Percentiles rank a stretch among this genome's conserved stretches.
Evolutionary conservation across 2,797 vertebrate species (phyloP).

Genomic region (Sylvilagus floridanus): DNA sequence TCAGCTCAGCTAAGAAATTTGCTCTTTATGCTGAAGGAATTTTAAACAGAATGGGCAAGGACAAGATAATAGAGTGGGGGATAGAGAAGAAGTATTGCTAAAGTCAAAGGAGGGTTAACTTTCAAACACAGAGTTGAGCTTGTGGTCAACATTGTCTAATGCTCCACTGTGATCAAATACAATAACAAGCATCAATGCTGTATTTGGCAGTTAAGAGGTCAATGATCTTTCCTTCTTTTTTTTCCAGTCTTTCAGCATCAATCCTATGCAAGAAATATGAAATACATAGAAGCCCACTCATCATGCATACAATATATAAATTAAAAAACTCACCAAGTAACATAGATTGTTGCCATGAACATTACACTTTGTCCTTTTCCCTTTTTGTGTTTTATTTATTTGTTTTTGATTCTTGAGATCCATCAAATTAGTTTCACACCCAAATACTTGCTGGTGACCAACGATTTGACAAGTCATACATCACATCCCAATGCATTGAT

Average conservation of each 20-base stretch:
- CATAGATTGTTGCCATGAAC: background rate
- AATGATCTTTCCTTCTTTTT: background rate
- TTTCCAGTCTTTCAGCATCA: background rate
- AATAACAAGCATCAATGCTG: background rate
- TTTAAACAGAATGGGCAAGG: background rate
- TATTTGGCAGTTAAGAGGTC: background rate
- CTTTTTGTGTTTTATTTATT: background rate
- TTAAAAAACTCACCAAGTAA: background rate
- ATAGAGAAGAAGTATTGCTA: background rate
- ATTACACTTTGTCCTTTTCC: background rate
- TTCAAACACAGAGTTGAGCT: background rate
- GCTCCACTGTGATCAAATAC: background rate
- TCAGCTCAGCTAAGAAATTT: background rate
- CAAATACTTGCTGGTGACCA: background rate
- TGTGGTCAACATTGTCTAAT: background rate
- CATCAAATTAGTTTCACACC: conserved; percentile 26
- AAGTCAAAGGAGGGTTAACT: background rate
- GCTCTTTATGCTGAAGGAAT: background rate
- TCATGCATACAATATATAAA: background rate
- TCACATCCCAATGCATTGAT: background rate
- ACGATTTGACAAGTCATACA: conserved; percentile 11
- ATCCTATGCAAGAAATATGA: background rate
- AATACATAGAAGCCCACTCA: background rate
- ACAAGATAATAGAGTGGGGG: background rate
- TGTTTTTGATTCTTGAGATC: conserved; percentile 18